Percentiles rank a stretch among this genome's conserved stretches.
phyloP scores from a whole-genome alignment of 2,888 invertebrate species.

The Leucoma salicis region DNA sequence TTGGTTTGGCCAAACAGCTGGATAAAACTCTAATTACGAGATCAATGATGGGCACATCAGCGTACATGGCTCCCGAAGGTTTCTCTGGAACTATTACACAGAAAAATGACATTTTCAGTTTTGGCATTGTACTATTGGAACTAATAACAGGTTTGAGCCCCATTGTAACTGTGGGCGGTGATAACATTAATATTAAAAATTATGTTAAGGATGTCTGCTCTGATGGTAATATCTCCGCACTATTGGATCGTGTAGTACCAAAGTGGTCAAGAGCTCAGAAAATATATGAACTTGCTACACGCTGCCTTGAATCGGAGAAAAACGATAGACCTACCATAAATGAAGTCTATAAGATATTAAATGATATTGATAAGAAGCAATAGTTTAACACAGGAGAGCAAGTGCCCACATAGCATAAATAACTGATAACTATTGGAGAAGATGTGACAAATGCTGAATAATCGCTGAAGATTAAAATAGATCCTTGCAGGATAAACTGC shows the following conservation, averaged over 20 bases:
- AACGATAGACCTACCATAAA: constrained; percentile 82
- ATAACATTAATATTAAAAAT: constrained; percentile 60
- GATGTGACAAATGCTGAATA: too few relatives aligned
- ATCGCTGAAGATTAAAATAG: too few relatives aligned
- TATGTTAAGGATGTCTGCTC: constrained; percentile 79
- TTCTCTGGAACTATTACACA: constrained; percentile 86
- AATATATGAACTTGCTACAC: constrained; percentile 78
- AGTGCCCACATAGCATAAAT: too few relatives aligned
- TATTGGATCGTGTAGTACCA: constrained; percentile 81
- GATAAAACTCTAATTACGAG: constrained; percentile 74
- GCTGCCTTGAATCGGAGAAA: constrained; percentile 81
- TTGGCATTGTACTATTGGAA: constrained; percentile 89
- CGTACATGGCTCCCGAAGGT: constrained; percentile 91
- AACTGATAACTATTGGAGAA: too few relatives aligned
- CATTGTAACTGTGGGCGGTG: constrained; percentile 77
- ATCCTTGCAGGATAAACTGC: too few relatives aligned
- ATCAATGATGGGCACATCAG: constrained; percentile 84
- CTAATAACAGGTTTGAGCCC: constrained; percentile 86
- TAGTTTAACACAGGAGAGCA: too few relatives aligned
- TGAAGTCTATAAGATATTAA: constrained; percentile 65
- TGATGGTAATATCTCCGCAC: constrained; percentile 69
- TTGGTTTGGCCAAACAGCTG: constrained; percentile 86
- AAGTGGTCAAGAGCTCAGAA: constrained; percentile 76
- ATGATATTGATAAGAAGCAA: not conserved
- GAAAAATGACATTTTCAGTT: constrained; percentile 89